phyloP scores from a whole-genome alignment of 1,140 invertebrate species.

The Stenopsyche tienmushanensis region DNA sequence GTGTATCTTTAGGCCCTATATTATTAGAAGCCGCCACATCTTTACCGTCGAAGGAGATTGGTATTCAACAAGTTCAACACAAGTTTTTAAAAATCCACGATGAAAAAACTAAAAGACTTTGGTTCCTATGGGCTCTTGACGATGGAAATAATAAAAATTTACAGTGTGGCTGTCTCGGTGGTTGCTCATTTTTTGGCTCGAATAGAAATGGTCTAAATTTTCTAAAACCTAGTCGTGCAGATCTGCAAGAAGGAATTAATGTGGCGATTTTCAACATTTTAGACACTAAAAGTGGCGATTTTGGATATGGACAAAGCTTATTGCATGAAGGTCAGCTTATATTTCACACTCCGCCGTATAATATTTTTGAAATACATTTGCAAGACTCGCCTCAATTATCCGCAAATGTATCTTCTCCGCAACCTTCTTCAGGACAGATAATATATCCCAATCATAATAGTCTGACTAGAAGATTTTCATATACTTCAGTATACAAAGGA shows the following conservation, averaged over 20 bases:
- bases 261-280: constrained; percentile 63
- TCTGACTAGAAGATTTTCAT: constrained; percentile 63
- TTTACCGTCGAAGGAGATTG: constrained; percentile 69
- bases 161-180: constrained; percentile 93
- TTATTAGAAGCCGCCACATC: constrained; percentile 91
- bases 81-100: constrained; percentile 90
- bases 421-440: constrained; percentile 49
- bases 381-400: constrained; percentile 62
- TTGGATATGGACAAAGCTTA: constrained; percentile 91
- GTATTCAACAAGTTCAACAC: constrained; percentile 72
- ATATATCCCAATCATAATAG: constrained; percentile 50
- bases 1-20: constrained; percentile 85
- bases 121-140: constrained; percentile 90
- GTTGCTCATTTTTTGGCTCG: constrained; percentile 90
- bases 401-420: constrained; percentile 50
- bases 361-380: constrained; percentile 73
- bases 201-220: constrained; percentile 85
- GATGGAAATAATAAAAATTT: constrained; percentile 55
- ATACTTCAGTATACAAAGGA: constrained; percentile 58
- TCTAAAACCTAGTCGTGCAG: constrained; percentile 79
- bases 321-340: constrained; percentile 85
- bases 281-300: constrained; percentile 58
- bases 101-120: constrained; percentile 80
- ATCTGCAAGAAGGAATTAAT: constrained; percentile 79
- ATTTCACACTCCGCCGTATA: constrained; percentile 87